Percentiles rank a stretch among this genome's conserved stretches.
Conservation (phyloP, 2,888 invertebrate genomes). For the Chymomyza amoena region DNA sequence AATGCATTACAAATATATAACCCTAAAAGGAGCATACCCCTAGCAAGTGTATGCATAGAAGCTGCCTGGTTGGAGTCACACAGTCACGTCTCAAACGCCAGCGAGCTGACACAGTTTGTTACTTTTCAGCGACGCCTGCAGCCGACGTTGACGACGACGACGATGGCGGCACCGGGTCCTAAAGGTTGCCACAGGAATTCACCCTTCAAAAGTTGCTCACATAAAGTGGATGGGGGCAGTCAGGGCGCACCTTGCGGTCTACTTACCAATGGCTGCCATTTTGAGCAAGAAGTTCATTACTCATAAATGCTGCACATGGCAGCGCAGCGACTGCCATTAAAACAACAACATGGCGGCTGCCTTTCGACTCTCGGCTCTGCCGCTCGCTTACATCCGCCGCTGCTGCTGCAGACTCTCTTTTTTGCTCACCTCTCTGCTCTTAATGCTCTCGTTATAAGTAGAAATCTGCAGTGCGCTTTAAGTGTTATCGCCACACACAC, state of each 20-base stretch:
- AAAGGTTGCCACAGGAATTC: conserved; percentile 47
- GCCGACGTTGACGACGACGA: conserved; percentile 56
- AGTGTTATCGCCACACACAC: conserved; percentile 41
- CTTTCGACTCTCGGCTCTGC: too few relatives aligned
- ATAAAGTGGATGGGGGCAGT: conserved; percentile 14
- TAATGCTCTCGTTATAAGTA: conserved; percentile 66
- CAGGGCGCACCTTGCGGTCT: conserved; percentile 63
- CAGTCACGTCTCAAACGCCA: conserved; percentile 72
- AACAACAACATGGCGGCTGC: conserved; percentile 49
- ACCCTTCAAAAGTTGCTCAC: conserved; percentile 47
- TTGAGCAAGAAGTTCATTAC: conserved; percentile 74
- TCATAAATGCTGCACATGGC: conserved; percentile 75
- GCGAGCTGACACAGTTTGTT: conserved; percentile 74
- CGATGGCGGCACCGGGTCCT: conserved; percentile 1
- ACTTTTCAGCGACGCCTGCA: conserved; percentile 63
- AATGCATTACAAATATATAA: not conserved
- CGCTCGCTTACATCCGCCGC: not conserved
- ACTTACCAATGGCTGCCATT: conserved; percentile 48
- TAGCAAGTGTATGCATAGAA: not conserved
- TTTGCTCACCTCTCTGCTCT: conserved; percentile 24
- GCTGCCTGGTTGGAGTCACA: conserved; percentile 45
- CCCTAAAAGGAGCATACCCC: not conserved
- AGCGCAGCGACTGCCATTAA: conserved; percentile 49
- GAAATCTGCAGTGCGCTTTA: conserved; percentile 72
- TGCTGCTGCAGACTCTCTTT: conserved; percentile 24